Percentiles rank a stretch among this genome's conserved stretches.
phyloP scores from a whole-genome alignment of 2,888 invertebrate genomes.

The Heteromyza rotundicornis region DNA sequence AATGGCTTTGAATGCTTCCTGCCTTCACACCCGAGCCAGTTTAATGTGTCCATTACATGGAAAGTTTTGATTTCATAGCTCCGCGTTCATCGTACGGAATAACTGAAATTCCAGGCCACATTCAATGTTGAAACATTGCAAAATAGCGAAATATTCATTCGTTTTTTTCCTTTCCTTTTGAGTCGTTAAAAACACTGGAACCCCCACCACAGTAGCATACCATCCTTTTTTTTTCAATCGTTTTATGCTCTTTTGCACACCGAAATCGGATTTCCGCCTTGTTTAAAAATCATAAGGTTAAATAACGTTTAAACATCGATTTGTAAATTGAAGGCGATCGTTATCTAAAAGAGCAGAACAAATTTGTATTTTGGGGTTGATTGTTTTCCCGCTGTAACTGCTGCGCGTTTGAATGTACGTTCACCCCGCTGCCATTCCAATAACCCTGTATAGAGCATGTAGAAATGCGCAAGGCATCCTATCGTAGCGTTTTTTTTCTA shows the following conservation, averaged over 20 bases:
- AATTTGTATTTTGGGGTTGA: conserved; percentile 33
- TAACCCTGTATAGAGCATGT: background rate
- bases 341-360: conserved; percentile 52
- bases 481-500: conserved; percentile 3
- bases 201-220: too few species aligned
- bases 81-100: conserved; percentile 15
- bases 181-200: too few species aligned
- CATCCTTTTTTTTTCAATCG: too few species aligned
- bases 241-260: too few species aligned
- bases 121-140: conserved; percentile 13
- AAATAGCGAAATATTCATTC: conserved; percentile 11
- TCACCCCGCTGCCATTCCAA: conserved; percentile 9
- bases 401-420: too few species aligned
- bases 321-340: conserved; percentile 59
- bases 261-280: conserved; percentile 13
- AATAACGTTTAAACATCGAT: conserved; percentile 57
- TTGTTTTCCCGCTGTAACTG: background rate
- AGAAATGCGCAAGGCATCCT: conserved; percentile 12
- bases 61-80: conserved; percentile 23
- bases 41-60: conserved; percentile 18
- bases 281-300: conserved; percentile 38
- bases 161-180: too few species aligned
- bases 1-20: background rate
- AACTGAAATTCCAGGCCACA: conserved; percentile 17
- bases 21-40: background rate